Evolutionary conservation across 1,140 invertebrate species (phyloP).

Genomic region (Drosophila kepulauana): DNA sequence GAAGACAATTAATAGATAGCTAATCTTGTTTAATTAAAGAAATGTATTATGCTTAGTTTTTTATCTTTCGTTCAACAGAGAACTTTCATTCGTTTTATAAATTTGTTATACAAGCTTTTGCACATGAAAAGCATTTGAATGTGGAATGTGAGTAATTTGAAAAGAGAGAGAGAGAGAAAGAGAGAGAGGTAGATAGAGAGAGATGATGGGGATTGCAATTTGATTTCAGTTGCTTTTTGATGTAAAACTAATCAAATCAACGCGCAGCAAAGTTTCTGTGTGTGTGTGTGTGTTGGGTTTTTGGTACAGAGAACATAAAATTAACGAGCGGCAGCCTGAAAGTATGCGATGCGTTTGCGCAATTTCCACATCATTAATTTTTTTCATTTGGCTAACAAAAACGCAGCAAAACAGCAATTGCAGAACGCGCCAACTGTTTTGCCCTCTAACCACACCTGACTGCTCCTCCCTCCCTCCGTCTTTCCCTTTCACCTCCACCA

Average conservation of each 20-base stretch:
- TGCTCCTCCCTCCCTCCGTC: background rate
- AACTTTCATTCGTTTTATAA: too few relatives aligned
- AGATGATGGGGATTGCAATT: conserved; percentile 19
- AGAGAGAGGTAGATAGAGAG: too few relatives aligned
- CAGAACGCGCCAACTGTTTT: conserved; percentile 17
- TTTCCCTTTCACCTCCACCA: background rate
- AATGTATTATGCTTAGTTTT: too few relatives aligned
- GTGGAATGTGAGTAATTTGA: background rate
- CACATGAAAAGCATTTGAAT: background rate
- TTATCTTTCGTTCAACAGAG: too few relatives aligned
- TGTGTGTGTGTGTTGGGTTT: conserved; percentile 2
- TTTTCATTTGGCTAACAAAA: conserved; percentile 40
- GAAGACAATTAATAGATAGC: too few relatives aligned
- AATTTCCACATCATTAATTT: conserved; percentile 80
- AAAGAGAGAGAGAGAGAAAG: background rate
- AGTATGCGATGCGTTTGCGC: conserved; percentile 56
- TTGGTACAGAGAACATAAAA: conserved; percentile 39
- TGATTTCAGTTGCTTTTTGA: conserved; percentile 42
- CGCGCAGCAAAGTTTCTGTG: conserved; percentile 4
- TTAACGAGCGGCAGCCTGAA: conserved; percentile 45
- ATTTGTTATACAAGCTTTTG: too few relatives aligned
- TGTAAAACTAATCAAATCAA: conserved; percentile 61
- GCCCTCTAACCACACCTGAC: background rate
- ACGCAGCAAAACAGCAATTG: conserved; percentile 26
- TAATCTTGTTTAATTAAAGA: too few relatives aligned